Base-by-base conservation (phyloP, 1,140 invertebrate genomes). In the Lanistes nyassanus region DNA sequence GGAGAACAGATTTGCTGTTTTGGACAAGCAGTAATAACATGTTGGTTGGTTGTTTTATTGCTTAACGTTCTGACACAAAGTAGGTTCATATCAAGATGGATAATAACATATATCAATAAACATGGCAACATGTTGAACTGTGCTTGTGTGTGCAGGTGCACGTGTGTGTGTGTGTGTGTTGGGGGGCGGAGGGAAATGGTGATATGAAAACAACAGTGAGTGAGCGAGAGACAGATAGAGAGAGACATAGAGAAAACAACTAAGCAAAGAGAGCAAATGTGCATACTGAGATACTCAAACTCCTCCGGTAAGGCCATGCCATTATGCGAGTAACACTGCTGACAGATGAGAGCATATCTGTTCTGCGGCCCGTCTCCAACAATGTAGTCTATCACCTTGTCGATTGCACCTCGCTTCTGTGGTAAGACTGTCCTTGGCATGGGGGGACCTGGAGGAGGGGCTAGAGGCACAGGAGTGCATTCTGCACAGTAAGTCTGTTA, bases 261-360 rank as follows among this genome's bases (percentile, higher is more conserved):
- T 36, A 37, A 19, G 39, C 37, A 42, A 62, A 39, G n/a, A 34
- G 62, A 2, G 34, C 13, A 64, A n/a, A 0, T n/a, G 26, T 42
- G 86, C 88, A 91, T 89, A 94, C 94, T 92, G 75, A 97, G 91
- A 90, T 94, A 98, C 87, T 98, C 96, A 90, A 97, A 99, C 86
- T 99, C 98, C 89, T 99, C 97, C 85, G 94, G 93, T 9, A 98
- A 91, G 26, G 97, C 95, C 97, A 99, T 98, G 79, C 98, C 98
- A 91, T 99, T 99, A 87, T 99, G 98, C 19, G 93, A 93, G 75
- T 92, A 92, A 88, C 98, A 99, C 76, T 94, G 91, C 42, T 91
- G 91, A 90, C 98, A 99, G 85, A 99, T 97, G 67, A 99, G 92
- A 53, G 97, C 98, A 89, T 94, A 98, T 80, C 97, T 92, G 91